Base-by-base conservation (phyloP, 2,797 vertebrate genomes). In the Scomberomorus guttatus region DNA sequence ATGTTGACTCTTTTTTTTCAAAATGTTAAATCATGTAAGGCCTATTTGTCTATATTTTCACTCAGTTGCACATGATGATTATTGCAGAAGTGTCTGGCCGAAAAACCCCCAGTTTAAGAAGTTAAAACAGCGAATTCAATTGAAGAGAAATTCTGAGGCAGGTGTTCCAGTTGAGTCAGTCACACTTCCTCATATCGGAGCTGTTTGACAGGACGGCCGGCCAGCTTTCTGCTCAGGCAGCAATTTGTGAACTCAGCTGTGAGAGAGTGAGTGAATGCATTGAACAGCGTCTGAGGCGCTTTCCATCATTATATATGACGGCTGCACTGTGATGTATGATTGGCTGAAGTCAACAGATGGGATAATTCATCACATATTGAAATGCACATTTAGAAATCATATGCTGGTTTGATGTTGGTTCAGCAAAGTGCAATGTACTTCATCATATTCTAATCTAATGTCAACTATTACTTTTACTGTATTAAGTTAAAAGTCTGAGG, bases 351-450 rank as follows among this genome's bases (percentile, higher is more conserved):
- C 63, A 74, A 57, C 69, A 65, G 73, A 81, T 42, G 52, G 65
- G 37, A 65, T 71, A 37, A 77, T 87, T 68, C 72, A 80, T 88
- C 84, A 77, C 72, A 22, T n/a, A 15, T 1, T 20, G 39, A 79
- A 27, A 77, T 78, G 72, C 64, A 62, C 62, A 60, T 77, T 50
- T 55, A 68, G 50, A 46, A 42, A 52, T 62, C 34, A 6, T 51
- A 55, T 54, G 46, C 18, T 17, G 22, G n/a, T 64, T 48, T 51
- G 63, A 67, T 54, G 68, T 51, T 42, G 57, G 13, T 34, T 83
- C 78, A 73, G 22, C 83, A 77, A 80, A 70, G 32, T n/a, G 6
- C 2, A 58, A 22, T 6, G 12, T 20, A 39, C 61, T 51, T 39
- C 42, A 82, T 80, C 60, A 67, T 83, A 70, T 34, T 39, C 2